phyloP scores from a whole-genome alignment of 2,113 vertebrate species.

The Mellivora capensis region DNA sequence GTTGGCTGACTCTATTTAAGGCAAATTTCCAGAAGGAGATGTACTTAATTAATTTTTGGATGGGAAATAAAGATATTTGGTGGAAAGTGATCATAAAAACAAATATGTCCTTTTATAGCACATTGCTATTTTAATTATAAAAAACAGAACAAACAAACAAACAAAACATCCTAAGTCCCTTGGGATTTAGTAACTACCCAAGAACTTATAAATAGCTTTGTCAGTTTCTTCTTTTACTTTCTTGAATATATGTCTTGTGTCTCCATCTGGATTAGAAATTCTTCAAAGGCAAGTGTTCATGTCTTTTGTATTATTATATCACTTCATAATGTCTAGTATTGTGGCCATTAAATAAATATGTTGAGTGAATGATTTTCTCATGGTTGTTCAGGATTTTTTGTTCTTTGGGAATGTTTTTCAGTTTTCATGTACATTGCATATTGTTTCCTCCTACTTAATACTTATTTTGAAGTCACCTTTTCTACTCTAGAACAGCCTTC shows the following conservation, averaged over 20 bases:
- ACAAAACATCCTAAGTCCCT: not conserved
- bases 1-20: not conserved
- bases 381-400: not conserved
- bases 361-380: not conserved
- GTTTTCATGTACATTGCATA: not conserved
- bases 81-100: not conserved
- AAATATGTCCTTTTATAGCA: not conserved
- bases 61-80: not conserved
- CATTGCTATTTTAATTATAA: slow-evolving; percentile 21
- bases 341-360: not conserved
- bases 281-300: not conserved
- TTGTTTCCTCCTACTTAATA: not conserved
- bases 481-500: not conserved
- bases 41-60: not conserved
- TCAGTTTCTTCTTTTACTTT: not conserved
- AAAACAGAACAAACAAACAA: no score
- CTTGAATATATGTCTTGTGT: not conserved
- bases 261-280: slow-evolving; percentile 6
- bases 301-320: not conserved
- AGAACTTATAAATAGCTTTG: not conserved
- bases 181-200: not conserved
- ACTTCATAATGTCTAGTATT: not conserved
- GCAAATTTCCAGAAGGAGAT: not conserved
- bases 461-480: not conserved
- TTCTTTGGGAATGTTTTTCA: not conserved